Conservation (phyloP, 2,797 vertebrate species). For the Neosilurus mollespiculum region DNA sequence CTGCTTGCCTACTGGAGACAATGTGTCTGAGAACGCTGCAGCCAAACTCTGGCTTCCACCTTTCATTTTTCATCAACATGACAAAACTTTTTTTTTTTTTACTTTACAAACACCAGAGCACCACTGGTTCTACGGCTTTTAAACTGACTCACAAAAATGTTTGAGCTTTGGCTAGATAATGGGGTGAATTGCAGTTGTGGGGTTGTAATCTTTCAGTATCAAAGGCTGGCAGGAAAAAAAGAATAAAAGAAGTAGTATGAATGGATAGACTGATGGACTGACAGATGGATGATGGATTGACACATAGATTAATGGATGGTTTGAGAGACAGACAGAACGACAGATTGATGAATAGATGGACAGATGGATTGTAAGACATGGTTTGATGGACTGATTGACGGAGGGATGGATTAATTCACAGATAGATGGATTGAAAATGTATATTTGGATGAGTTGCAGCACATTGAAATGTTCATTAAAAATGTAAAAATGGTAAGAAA, state of each 20-base stretch:
- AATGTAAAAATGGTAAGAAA: neutral
- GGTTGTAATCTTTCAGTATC: neutral
- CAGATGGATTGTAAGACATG: neutral
- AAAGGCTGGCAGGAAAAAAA: neutral
- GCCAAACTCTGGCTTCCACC: neutral
- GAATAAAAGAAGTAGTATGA: neutral
- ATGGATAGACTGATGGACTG: no score
- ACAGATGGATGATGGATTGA: no score
- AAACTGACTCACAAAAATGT: neutral
- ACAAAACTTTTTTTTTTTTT: neutral
- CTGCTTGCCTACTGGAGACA: constrained; percentile 37
- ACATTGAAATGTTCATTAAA: no score
- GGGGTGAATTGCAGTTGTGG: neutral
- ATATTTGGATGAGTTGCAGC: no score
- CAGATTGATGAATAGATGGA: neutral
- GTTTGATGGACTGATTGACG: neutral
- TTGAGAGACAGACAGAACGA: neutral
- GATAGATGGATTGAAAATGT: neutral
- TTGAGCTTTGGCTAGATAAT: neutral
- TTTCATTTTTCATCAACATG: constrained; percentile 32
- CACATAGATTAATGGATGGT: no score
- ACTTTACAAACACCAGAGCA: constrained; percentile 23
- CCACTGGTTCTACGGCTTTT: neutral
- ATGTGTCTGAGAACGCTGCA: constrained; percentile 43
- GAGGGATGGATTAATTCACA: neutral